Base-by-base conservation (phyloP, 2,797 vertebrate species). In the Enteromius fasciolatus region DNA sequence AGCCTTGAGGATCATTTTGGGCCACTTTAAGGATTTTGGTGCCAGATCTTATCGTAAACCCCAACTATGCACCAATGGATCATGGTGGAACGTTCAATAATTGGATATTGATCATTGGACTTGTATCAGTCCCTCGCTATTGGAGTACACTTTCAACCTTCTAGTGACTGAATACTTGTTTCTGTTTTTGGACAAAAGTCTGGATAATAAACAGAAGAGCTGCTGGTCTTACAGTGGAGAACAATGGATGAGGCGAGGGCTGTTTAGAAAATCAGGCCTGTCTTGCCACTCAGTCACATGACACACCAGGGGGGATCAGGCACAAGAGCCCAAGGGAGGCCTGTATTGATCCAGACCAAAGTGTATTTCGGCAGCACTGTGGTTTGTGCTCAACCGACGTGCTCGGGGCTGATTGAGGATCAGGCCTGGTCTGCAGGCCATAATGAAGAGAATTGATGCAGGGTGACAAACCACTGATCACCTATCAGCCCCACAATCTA, bases 251-350 rank as follows among this genome's bases (percentile, higher is more conserved):
- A 69, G 28, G 63, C 61, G 1, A 61, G 46, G 25, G 48, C 73
- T 74, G 80, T 28, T 72, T 41, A 28, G n/a, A 46, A 81, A 76
- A 78, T 63, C 75, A 75, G 75, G 85, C 81, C 87, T 75, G 83
- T 76, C 74, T 76, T 84, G 85, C 80, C 68, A 87, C 76, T 80
- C 84, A 64, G 74, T 86, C 84, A 87, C 83, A 77, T 86, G 83
- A 82, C 78, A 57, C 7, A 85, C 73, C 46, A 52, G 48, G 48
- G 81, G 61, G 69, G 78, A 76, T 86, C 81, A 83, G 41, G 46
- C 76, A 50, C 76, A 80, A 76, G 78, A 81, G 79, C 87, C 87
- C 85, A 77, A 76, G 85, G 81, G 85, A 88, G 85, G 85, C 83
- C 80, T 57, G 81, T 86, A 88, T 88, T 39, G 87, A 88, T 88